These are phyloP conservation scores for Thomomys bottae DNA, from an alignment of 2,113 vertebrate species.

Conservation along the genomic window DNA sequence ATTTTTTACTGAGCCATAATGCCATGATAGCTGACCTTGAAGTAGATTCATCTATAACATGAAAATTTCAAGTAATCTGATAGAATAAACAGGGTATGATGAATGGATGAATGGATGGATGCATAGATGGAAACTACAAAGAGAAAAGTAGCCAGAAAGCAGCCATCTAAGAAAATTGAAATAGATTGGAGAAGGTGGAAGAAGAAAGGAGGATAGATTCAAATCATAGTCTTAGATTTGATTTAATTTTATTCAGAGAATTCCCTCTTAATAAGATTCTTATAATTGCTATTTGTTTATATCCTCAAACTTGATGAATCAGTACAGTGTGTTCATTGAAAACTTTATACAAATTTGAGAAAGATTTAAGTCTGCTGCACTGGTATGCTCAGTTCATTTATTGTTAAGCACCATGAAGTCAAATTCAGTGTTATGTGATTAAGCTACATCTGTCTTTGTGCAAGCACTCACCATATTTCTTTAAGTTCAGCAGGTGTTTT, in stretches of 20 bases:
- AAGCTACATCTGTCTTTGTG: conserved; percentile 87
- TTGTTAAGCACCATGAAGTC: conserved; percentile 84
- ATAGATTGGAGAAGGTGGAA: neutral
- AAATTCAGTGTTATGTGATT: conserved; percentile 88
- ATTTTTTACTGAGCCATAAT: conserved; percentile 66
- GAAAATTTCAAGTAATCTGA: conserved; percentile 61
- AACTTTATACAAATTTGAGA: conserved; percentile 77
- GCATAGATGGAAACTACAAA: neutral
- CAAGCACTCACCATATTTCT: conserved; percentile 88
- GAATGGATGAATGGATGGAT: conserved; percentile 66
- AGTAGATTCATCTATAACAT: conserved; percentile 65
- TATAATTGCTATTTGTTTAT: conserved; percentile 65
- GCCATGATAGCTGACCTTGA: conserved; percentile 53
- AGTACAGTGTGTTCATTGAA: conserved; percentile 66
- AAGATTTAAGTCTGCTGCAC: conserved; percentile 82
- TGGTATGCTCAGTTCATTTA: conserved; percentile 83
- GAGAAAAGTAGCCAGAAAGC: conserved; percentile 22
- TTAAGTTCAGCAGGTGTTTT: conserved; percentile 89
- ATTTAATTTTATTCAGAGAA: conserved; percentile 49
- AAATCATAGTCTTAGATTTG: neutral
- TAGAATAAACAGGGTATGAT: conserved; percentile 74
- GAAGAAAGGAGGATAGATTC: neutral
- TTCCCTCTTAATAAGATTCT: conserved; percentile 53
- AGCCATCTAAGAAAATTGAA: conserved; percentile 31
- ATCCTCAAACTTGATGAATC: conserved; percentile 60